These are phyloP conservation scores for Argynnis bischoffii DNA, from an alignment of 2,888 invertebrate genomes.

Conservation along the genomic window DNA sequence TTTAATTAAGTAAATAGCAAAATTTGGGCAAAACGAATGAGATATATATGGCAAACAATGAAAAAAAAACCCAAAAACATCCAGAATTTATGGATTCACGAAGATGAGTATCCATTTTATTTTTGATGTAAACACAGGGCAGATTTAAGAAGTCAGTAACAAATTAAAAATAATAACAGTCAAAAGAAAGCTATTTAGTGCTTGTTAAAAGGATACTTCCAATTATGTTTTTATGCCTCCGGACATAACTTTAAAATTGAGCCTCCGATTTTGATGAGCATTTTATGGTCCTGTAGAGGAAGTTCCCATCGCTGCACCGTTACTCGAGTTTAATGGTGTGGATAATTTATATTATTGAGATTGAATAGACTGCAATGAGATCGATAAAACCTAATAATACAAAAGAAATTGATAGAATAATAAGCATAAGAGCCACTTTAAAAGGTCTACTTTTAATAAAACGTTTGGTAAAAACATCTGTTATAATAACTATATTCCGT, in stretches of 20 bases:
- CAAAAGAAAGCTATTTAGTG: slow-evolving; percentile 28
- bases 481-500: no score
- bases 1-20: no score
- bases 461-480: no score
- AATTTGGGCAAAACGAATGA: no score
- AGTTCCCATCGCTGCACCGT: slow-evolving; percentile 33
- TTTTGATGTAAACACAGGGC: no score
- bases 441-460: no score
- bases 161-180: slow-evolving; percentile 7
- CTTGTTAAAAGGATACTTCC: slow-evolving; percentile 40
- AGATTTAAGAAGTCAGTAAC: not conserved
- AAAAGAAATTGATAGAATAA: no score
- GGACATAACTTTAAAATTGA: slow-evolving; percentile 45
- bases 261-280: slow-evolving; percentile 41
- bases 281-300: slow-evolving; percentile 41
- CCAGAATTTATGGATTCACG: no score
- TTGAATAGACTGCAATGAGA: slow-evolving; percentile 11
- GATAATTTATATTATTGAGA: slow-evolving; percentile 25
- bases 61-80: no score
- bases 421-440: no score
- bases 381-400: not conserved
- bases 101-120: no score
- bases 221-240: slow-evolving; percentile 43
- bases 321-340: slow-evolving; percentile 24
- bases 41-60: no score